Conservation (phyloP, 37 sponge, comb jelly and placozoan species). For the Mnemiopsis leidyi region DNA sequence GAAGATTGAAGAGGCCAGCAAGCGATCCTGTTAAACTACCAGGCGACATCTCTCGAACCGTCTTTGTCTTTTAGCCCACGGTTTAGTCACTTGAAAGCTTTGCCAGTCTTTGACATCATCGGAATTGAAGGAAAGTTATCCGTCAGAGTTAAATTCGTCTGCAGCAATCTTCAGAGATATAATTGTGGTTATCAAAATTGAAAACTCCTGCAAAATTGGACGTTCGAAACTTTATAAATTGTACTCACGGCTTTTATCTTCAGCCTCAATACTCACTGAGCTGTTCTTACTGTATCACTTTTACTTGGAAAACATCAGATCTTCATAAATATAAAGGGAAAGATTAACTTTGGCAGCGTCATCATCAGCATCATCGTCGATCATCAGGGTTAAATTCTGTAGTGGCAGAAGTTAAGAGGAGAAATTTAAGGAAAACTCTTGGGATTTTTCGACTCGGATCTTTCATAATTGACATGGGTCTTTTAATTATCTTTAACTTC, state of each 20-base stretch:
- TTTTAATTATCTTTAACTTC: background rate
- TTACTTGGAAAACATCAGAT: no score
- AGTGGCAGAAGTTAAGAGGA: background rate
- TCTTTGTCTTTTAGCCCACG: no score
- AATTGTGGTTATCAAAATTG: background rate
- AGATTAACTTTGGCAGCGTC: no score
- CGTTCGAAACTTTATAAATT: background rate
- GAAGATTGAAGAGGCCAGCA: no score
- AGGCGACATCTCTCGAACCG: no score
- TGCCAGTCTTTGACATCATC: background rate
- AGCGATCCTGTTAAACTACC: no score
- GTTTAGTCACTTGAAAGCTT: no score
- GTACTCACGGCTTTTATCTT: background rate
- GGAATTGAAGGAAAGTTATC: background rate
- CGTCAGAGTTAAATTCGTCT: background rate
- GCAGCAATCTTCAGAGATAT: background rate
- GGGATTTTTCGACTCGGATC: no score
- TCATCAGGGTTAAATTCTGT: no score
- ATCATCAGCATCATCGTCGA: background rate
- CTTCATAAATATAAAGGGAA: no score
- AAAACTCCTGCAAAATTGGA: background rate
- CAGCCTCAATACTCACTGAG: background rate
- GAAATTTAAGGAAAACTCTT: background rate
- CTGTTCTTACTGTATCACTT: background rate
- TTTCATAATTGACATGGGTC: no score